phyloP scores from a whole-genome alignment of 23 tunicate species.

The Clavelina lepadiformis region DNA sequence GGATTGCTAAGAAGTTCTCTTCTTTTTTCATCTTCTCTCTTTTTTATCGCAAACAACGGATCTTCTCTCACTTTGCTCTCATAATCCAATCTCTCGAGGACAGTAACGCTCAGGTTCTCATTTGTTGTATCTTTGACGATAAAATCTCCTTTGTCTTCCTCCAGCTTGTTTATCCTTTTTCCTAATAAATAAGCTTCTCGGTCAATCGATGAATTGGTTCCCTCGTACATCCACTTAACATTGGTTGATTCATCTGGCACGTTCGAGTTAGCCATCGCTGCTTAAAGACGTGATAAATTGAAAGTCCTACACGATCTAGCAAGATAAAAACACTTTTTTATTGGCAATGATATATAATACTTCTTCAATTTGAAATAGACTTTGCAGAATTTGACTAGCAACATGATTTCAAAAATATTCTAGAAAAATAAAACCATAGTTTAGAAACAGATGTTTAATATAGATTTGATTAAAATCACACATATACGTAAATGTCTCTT shows the following conservation, averaged over 20 bases:
- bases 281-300: not conserved
- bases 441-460: no score
- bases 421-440: no score
- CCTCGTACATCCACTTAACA: constrained; percentile 95
- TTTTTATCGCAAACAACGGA: constrained; percentile 68
- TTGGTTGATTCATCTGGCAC: constrained; percentile 56
- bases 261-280: no score
- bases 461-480: no score
- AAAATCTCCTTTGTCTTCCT: constrained; percentile 86
- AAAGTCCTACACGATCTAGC: not conserved
- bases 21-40: constrained; percentile 76
- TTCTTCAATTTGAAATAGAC: no score
- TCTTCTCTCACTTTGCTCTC: constrained; percentile 88
- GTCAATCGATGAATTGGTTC: constrained; percentile 71
- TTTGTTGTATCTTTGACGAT: constrained; percentile 51
- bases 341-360: no score
- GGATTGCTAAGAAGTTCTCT: constrained; percentile 83
- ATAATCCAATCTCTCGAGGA: constrained; percentile 76
- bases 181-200: constrained; percentile 80
- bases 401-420: no score
- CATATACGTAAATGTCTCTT: no score
- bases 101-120: constrained; percentile 48
- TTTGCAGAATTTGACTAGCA: no score
- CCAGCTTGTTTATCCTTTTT: constrained; percentile 54
- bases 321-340: no score